Conservation (phyloP, 1,140 invertebrate species). For the Aphaenogaster floridana region DNA sequence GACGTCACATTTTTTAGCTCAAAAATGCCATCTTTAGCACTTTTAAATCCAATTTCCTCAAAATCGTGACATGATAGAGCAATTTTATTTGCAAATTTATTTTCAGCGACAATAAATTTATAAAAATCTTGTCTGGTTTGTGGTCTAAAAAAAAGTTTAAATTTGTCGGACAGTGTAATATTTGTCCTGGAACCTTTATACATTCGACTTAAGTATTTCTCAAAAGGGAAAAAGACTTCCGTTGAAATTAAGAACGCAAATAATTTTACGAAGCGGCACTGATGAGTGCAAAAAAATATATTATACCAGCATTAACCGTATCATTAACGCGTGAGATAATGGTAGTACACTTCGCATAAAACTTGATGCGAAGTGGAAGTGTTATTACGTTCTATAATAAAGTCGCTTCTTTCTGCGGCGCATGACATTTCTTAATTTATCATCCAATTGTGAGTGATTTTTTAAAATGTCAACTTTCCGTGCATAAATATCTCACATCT, state of each 20-base stretch:
- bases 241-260: neutral
- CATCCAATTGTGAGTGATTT: neutral
- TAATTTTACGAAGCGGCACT: neutral
- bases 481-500: neutral
- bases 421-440: slow-evolving; percentile 1
- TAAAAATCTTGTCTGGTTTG: too few species aligned
- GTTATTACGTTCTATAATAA: slow-evolving; percentile 11
- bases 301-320: neutral
- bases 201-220: neutral
- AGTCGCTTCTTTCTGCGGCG: neutral
- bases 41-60: too few species aligned
- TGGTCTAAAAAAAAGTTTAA: too few species aligned
- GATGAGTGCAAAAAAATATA: slow-evolving; percentile 20
- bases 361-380: neutral
- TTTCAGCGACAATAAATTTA: too few species aligned
- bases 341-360: too few species aligned
- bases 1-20: too few species aligned
- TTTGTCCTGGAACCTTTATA: slow-evolving; percentile 24
- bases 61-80: too few species aligned
- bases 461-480: neutral
- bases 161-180: neutral
- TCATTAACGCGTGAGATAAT: neutral
- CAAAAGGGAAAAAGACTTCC: neutral
- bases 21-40: too few species aligned
- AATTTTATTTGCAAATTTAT: too few species aligned